These are phyloP conservation scores for Actenoides lindsayi DNA, from an alignment of 2,113 vertebrate species.

Conservation along the genomic window DNA sequence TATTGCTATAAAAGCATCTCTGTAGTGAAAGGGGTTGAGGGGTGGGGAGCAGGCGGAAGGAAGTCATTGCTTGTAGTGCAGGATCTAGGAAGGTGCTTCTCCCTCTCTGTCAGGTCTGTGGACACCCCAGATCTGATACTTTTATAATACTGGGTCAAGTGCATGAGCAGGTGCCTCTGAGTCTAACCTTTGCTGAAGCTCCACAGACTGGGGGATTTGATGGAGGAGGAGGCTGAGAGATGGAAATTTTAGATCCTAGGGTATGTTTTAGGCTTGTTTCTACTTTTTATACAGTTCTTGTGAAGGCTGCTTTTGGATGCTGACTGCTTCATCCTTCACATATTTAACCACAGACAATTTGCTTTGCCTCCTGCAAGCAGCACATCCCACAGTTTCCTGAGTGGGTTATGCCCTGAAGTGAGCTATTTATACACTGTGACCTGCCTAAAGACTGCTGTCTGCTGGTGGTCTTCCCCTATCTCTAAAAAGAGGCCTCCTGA, in stretches of 20 bases:
- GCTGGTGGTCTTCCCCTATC: background rate
- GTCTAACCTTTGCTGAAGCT: background rate
- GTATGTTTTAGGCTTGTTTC: conserved; percentile 28
- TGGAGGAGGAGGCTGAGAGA: background rate
- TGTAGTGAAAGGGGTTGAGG: background rate
- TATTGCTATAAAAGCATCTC: background rate
- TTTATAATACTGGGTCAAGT: background rate
- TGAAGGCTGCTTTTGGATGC: background rate
- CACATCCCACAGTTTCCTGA: conserved; percentile 35
- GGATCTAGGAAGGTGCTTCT: background rate
- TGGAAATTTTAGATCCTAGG: conserved; percentile 23
- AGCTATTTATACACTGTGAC: background rate
- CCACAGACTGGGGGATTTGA: background rate
- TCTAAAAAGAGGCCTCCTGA: background rate
- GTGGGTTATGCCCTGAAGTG: conserved; percentile 28
- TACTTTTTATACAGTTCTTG: conserved; percentile 2
- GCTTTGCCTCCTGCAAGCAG: conserved; percentile 30
- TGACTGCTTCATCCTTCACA: conserved; percentile 9
- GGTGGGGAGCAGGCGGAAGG: background rate
- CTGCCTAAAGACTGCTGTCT: background rate
- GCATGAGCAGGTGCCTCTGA: background rate
- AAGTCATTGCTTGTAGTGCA: background rate
- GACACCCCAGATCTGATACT: background rate
- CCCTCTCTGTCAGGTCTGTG: background rate
- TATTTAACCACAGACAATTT: conserved; percentile 58